Percentiles rank a stretch among this genome's conserved stretches.
Conservation (phyloP, 2,888 invertebrate species). For the Mesorhabditis spiculigera region DNA sequence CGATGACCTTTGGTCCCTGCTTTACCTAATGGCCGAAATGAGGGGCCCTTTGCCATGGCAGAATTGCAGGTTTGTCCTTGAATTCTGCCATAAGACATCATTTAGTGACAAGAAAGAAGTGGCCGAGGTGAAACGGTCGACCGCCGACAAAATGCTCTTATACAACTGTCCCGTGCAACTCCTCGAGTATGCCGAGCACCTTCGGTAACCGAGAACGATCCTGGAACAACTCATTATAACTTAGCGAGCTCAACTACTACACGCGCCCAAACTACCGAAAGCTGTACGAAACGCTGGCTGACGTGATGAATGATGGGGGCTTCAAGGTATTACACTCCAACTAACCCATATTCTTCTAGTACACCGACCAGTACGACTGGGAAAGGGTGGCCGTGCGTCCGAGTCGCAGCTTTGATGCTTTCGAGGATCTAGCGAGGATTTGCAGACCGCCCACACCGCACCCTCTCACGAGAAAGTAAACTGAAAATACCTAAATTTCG, state of each 20-base stretch:
- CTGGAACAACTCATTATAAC: background rate
- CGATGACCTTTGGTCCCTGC: conserved; percentile 47
- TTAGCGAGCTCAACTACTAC: conserved; percentile 7
- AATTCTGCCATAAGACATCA: background rate
- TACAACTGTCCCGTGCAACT: conserved; percentile 37
- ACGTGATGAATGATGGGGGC: background rate
- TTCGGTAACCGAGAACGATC: conserved; percentile 9
- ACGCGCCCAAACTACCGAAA: conserved; percentile 3
- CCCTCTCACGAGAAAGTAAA: background rate
- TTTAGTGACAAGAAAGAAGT: conserved; percentile 37
- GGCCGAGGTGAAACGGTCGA: conserved; percentile 28
- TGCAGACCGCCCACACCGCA: background rate
- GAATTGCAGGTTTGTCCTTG: conserved; percentile 15
- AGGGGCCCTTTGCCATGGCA: conserved; percentile 42
- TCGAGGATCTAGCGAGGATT: background rate
- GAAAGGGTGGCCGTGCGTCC: conserved; percentile 10
- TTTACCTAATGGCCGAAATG: conserved; percentile 46
- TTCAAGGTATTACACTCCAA: background rate
- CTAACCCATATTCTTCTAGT: conserved; percentile 16
- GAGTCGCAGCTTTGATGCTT: too few relatives aligned
- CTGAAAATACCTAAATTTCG: background rate
- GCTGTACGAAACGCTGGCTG: background rate
- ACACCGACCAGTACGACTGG: conserved; percentile 29
- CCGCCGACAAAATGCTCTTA: conserved; percentile 32
- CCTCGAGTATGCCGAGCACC: conserved; percentile 31